Evolutionary conservation across 2,888 invertebrate species (phyloP).

Genomic region (Dynastes grantii): DNA sequence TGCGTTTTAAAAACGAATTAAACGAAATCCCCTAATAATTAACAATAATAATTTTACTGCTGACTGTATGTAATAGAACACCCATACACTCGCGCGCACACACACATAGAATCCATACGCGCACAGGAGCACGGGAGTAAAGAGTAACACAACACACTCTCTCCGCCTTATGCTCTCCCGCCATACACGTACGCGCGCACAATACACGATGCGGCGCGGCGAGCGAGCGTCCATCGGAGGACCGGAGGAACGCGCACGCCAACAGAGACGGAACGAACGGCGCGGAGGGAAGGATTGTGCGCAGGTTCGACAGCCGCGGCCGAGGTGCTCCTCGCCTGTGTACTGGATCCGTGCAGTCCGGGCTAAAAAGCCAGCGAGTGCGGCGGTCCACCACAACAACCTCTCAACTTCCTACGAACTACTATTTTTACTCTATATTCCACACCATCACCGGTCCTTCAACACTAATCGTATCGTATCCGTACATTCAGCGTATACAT

Average conservation of each 20-base stretch:
- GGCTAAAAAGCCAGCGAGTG: slow-evolving; percentile 74
- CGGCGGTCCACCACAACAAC: slow-evolving; percentile 72
- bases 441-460: slow-evolving; percentile 61
- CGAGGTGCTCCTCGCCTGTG: slow-evolving; percentile 64
- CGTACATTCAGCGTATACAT: slow-evolving; percentile 23
- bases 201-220: too few relatives aligned
- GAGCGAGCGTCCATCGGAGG: slow-evolving; percentile 17
- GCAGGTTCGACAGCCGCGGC: slow-evolving; percentile 58
- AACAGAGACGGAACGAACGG: slow-evolving; percentile 32
- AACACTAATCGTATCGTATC: slow-evolving; percentile 53
- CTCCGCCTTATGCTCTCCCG: slow-evolving; percentile 43
- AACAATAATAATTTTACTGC: not conserved
- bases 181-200: slow-evolving; percentile 9
- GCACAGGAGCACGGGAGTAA: slow-evolving; percentile 11
- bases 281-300: slow-evolving; percentile 47
- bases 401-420: slow-evolving; percentile 68
- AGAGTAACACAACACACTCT: slow-evolving; percentile 25
- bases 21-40: too few relatives aligned
- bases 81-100: slow-evolving; percentile 17
- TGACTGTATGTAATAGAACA: not conserved
- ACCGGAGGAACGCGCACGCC: slow-evolving; percentile 48
- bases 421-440: slow-evolving; percentile 63
- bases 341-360: slow-evolving; percentile 72
- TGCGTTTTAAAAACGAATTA: not conserved
- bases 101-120: slow-evolving; percentile 9